Conservation (phyloP, 2,888 invertebrate genomes). For the Danaus chrysippus region DNA sequence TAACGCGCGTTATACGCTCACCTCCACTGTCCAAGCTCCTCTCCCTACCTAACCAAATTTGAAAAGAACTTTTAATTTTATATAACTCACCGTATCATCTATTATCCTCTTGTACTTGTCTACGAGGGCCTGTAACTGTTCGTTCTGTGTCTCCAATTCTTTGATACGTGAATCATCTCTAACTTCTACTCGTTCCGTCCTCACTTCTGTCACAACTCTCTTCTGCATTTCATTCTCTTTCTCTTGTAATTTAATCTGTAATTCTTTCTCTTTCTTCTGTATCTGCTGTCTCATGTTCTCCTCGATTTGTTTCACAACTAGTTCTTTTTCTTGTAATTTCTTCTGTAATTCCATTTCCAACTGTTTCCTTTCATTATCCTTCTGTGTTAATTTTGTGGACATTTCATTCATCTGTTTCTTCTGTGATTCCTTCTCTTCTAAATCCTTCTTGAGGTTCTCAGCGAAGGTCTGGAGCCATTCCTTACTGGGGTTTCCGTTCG, state of each 20-base stretch:
- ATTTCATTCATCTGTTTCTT: conserved; percentile 25
- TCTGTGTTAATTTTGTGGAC: conserved; percentile 13
- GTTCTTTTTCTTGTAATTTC: conserved; percentile 30
- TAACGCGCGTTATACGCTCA: too few relatives aligned
- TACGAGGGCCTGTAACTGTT: conserved; percentile 81
- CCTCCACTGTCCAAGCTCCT: too few relatives aligned
- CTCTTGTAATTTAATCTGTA: conserved; percentile 30
- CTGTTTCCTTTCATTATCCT: conserved; percentile 31
- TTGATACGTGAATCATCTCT: conserved; percentile 49
- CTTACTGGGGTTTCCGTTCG: conserved; percentile 39
- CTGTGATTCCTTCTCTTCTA: conserved; percentile 39
- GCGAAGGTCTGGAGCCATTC: conserved; percentile 61
- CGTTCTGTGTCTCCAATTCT: conserved; percentile 80
- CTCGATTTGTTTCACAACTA: conserved; percentile 22
- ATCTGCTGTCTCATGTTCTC: conserved; percentile 28
- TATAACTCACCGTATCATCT: conserved; percentile 84
- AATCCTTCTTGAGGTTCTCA: conserved; percentile 49
- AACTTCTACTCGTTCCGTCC: conserved; percentile 20
- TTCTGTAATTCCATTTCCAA: conserved; percentile 25
- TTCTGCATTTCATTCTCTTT: conserved; percentile 34
- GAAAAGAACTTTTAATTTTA: too few relatives aligned
- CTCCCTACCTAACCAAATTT: too few relatives aligned
- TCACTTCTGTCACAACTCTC: conserved; percentile 27
- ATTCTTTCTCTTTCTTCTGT: conserved; percentile 27
- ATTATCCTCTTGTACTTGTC: conserved; percentile 86